Evolutionary conservation across 2,888 invertebrate species (phyloP), one percentile per base, ranked within the genome.

Genomic region (Rhogogaster chlorosoma): DNA sequence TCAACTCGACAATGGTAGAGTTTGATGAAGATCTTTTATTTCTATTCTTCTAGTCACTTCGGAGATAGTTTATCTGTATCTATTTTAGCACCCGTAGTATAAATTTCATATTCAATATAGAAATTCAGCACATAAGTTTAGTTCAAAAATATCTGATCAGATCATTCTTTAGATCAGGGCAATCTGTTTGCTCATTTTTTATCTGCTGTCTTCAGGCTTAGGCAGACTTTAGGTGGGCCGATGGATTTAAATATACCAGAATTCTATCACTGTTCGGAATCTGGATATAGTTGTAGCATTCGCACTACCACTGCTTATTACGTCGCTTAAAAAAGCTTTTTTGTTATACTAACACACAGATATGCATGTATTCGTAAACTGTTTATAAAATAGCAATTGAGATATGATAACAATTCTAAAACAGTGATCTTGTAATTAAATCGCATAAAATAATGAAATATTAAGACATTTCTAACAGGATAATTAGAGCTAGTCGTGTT

Each of bases 1-100:
- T 94, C 96, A 98, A 93, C 96, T 96, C 93, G 97, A 97, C 94
- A 95, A 93, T 91, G 94, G 94, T 94, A 93, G 93, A 93, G 90
- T 73, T 87, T 67, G 84, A 80, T 71, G 71, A 83, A 64, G 83
- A 38, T 83, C 82, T 78, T 83, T 57, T 75, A 57, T 42, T 84
- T 53, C 12, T 77, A 32, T 77, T 29, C 32, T 53, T 2, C 49
- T n/a, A 26, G 53, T 5, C 3, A 38, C 15, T 26, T 75, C 49
- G 42, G 75, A 26, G 75, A 75, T 45, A 75, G 75, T 45, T 77
- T 73, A 42, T 73, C n/a, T n/a, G 9, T 73, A 32, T 29, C 18
- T 70, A 38, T 70, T n/a, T 15, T n/a, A 70, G 18, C 32, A 36
- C 36, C 70, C 15, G n/a, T 70, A 61, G 61, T 61, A 61, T 61